Evolutionary conservation across 2,888 invertebrate genomes (phyloP), one percentile per base, ranked within the genome.

Genomic region (Spatulosminthurus flaviceps): DNA sequence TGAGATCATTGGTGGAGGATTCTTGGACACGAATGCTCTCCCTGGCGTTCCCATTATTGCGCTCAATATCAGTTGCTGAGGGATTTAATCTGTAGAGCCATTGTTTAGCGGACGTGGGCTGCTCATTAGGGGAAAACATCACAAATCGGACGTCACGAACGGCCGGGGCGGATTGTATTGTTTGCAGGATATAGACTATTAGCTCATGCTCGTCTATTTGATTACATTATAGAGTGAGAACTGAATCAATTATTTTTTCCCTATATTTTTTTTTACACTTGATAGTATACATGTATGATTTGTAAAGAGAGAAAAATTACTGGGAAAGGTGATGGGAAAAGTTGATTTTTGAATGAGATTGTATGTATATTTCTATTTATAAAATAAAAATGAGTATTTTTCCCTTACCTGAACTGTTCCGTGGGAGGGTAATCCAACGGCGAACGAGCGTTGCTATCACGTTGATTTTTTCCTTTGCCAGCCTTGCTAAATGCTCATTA

Each of bases 381-480:
- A 51, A 19, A 16, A 51, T 51, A 51, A 41, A 41, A 41, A 41
- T 13, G 13, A 9, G n/a, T n/a, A 19, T n/a, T n/a, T 51, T 51
- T 51, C 51, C 1, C 41, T 21, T 2, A 51, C 51, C 51, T 19
- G 16, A 11, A n/a, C 16, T 51, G 51, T 51, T 51, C 51, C 19
- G 19, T 2, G 51, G 51, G 22, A 16, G 0, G 13, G 11, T 70
- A n/a, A 80, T 83, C 61, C 81, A 76, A 70, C 81, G 80, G 43
- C 82, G 82, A 0, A 83, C 79, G 60, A 84, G 82, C 13, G 79
- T 72, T 22, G 81, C 83, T 64, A 84, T 82, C 79, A 84, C 76
- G 66, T 83, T 82, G 13, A 82, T 80, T 79, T 84, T 84, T 75
- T 82, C 83, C 76, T 80, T 72, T 13, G 72, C 72, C 1, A 72